Base-by-base conservation (phyloP, 2,888 invertebrate genomes). In the Idaea aversata region DNA sequence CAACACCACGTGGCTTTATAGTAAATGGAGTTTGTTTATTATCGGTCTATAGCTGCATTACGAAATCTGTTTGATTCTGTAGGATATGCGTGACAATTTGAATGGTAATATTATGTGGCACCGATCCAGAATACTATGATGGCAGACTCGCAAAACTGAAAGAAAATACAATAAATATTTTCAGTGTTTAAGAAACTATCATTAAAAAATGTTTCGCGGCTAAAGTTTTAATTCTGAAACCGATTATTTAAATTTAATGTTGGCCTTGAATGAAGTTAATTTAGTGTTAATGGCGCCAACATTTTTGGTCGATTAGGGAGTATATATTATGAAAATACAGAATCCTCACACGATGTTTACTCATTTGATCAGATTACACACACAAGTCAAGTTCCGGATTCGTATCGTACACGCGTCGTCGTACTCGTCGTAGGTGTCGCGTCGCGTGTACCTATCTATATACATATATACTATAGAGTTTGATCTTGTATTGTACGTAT, bases 401-500 rank as follows among this genome's bases (percentile, higher is more conserved):
- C 15, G 10, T 59, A 25, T 59, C 59, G 34, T 25, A 59, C 34
- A 25, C 7, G 25, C 7, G 59, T 25, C 59, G 25, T 34, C 5
- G 10, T n/a, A n/a, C n/a, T n/a, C n/a, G 25, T 25, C 25, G 25
- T 25, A 25, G 25, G 25, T 25, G 25, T 25, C 25, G 25, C 25
- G 25, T 25, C 25, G 25, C 25, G 25, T 25, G 25, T 25, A 25
- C 25, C 25, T 58, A 16, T 58, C 15, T 15, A 58, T 58, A 5
- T 13, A 58, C 58, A 4, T 34, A 35, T 15, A 15, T 34, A 38
- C 25, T 15, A 38, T 15, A 38, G 15, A 36, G 16, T 15, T 47
- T 47, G 47, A 47, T 47, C 7, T 58, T 59, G 16, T 34, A 34
- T 62, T 74, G 70, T 72, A 71, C 67, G 65, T 74, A 84, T 80